Percentiles rank a stretch among this genome's conserved stretches.
These are phyloP conservation scores for Hydractinia echinata DNA, from an alignment of 30 jellyfish, hydroid and myxozoan species.

Conservation along the genomic window DNA sequence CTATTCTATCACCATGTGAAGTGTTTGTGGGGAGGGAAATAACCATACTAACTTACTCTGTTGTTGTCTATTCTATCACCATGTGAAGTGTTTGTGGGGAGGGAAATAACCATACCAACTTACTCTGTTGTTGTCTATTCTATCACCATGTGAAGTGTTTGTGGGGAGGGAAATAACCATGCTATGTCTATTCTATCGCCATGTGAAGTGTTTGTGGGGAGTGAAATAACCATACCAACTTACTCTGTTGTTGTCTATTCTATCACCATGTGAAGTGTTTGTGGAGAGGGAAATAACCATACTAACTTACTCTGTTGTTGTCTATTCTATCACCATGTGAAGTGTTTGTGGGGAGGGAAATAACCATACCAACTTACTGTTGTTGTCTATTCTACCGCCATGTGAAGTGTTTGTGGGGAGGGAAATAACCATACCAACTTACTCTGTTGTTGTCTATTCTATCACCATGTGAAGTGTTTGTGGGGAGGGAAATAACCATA, in stretches of 20 bases:
- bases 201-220: slow-evolving; percentile 41
- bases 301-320: slow-evolving; percentile 48
- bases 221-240: slow-evolving; percentile 17
- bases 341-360: slow-evolving; percentile 32
- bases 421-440: slow-evolving; percentile 17
- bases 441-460: slow-evolving; percentile 58
- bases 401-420: slow-evolving; percentile 42
- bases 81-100: slow-evolving; percentile 44
- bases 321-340: slow-evolving; percentile 63
- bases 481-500: slow-evolving; percentile 33
- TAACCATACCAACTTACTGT: slow-evolving; percentile 33
- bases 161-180: slow-evolving; percentile 36
- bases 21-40: slow-evolving; percentile 32
- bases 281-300: slow-evolving; percentile 28
- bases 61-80: slow-evolving; percentile 53
- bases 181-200: slow-evolving; percentile 51
- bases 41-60: slow-evolving; percentile 46
- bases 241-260: slow-evolving; percentile 58
- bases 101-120: slow-evolving; percentile 15
- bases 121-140: slow-evolving; percentile 58
- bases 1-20: slow-evolving; percentile 59
- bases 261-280: slow-evolving; percentile 45
- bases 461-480: slow-evolving; percentile 47
- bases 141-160: slow-evolving; percentile 45
- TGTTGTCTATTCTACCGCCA: slow-evolving; percentile 52